A percentile compares a stretch with the other conserved stretches of the same genome.
These are phyloP conservation scores for Dryobates pubescens DNA, from an alignment of 2,797 vertebrate genomes.

Conservation along the genomic window DNA sequence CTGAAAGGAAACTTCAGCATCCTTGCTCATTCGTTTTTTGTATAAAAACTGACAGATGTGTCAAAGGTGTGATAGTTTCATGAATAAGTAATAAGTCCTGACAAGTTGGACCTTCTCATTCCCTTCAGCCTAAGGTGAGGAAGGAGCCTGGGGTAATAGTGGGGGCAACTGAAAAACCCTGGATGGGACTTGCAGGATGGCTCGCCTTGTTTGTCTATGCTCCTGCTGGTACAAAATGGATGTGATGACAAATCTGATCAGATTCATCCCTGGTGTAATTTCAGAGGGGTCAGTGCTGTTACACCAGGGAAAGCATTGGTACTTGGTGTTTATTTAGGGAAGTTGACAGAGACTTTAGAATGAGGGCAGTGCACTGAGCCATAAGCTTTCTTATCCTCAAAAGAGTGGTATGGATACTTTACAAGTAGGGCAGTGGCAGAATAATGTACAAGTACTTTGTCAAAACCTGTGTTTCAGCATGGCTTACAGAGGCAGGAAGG, in stretches of 20 bases:
- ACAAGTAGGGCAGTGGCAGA: constrained; percentile 22
- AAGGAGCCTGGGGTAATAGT: constrained; percentile 62
- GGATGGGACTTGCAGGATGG: constrained; percentile 49
- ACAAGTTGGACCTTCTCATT: constrained; percentile 81
- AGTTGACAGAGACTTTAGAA: neutral
- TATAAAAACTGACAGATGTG: constrained; percentile 83
- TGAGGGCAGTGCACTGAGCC: constrained; percentile 12
- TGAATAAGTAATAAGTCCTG: constrained; percentile 79
- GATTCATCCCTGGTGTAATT: constrained; percentile 55
- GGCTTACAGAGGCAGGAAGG: constrained; percentile 56
- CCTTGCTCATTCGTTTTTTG: constrained; percentile 75
- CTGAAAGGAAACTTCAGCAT: constrained; percentile 73
- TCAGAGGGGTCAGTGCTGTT: constrained; percentile 53
- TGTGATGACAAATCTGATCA: constrained; percentile 64
- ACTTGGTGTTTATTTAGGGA: constrained; percentile 50
- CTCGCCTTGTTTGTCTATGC: neutral
- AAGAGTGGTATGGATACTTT: neutral
- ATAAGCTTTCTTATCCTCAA: constrained; percentile 49
- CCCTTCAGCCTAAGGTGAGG: constrained; percentile 77
- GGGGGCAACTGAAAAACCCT: constrained; percentile 58
- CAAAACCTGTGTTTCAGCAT: constrained; percentile 3
- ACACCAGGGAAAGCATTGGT: constrained; percentile 22
- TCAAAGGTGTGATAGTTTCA: constrained; percentile 78
- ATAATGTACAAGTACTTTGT: constrained; percentile 28
- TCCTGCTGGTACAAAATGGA: constrained; percentile 58